Evolutionary conservation across 2,888 invertebrate species (phyloP), one percentile per base, ranked within the genome.

Genomic region (Chymomyza procnemis): DNA sequence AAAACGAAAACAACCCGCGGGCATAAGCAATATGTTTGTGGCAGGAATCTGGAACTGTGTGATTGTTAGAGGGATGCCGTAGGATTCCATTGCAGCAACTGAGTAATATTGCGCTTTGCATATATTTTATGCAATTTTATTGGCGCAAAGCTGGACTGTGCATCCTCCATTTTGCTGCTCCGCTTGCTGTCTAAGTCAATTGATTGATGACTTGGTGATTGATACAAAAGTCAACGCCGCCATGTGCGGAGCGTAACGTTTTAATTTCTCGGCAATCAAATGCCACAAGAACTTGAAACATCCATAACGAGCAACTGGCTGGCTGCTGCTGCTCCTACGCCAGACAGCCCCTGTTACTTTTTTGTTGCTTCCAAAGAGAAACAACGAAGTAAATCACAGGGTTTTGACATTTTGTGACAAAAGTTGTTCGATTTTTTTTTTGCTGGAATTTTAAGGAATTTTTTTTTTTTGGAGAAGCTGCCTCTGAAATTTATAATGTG

Each of bases 401-500:
- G 73, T 72, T 82, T 87, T 87, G 85, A 82, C 82, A 79, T 87
- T 67, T 82, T 85, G 75, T 82, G 82, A 85, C 79, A 79, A 85
- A 85, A 84, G 75, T 71, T 71, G 64, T 61, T 71, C 65, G 65
- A 50, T 2, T 47, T 34, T 54, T 2, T 47, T 34, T 57, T 12
- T 63, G n/a, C 56, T 18, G 52, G 58, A 21, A 22, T 67, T 77
- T 79, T 81, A 41, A 46, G 34, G 58, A 21, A 22, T 67, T 77
- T 79, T 81, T 21, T 55, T 19, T 41, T 41, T 52, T 19, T 41
- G 26, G 47, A 30, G 26, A 41, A 30, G 48, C 73, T 64, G 76
- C 60, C 65, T 78, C n/a, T 79, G 79, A 82, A 87, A 89, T 89
- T 89, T 89, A 89, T 89, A 88, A 89, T 83, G 89, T 89, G 89